A percentile compares a stretch with the other conserved stretches of the same genome.
Evolutionary conservation across 2,888 invertebrate genomes (phyloP).

Genomic region (Drosophila gaucha): DNA sequence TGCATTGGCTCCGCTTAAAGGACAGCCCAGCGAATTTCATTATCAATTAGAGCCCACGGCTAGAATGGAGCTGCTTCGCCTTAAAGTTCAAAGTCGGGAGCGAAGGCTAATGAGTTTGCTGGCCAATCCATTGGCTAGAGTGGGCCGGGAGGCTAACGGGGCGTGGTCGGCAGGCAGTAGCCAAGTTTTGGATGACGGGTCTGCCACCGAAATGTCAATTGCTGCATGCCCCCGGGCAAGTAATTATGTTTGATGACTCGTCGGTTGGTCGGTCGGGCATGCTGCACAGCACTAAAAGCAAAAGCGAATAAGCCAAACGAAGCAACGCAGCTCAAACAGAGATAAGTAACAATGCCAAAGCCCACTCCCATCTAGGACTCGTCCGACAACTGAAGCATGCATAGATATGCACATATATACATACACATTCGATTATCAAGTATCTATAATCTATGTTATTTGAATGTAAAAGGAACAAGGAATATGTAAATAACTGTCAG

Average conservation of each 20-base stretch:
- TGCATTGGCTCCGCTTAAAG: constrained; percentile 26
- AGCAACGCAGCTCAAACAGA: constrained; percentile 2
- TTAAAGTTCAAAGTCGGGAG: constrained; percentile 43
- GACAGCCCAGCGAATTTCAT: constrained; percentile 56
- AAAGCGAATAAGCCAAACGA: constrained; percentile 38
- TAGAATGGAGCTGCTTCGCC: constrained; percentile 37
- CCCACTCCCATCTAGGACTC: not conserved
- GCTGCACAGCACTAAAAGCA: constrained; percentile 26
- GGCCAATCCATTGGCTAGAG: constrained; percentile 2
- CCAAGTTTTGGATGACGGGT: constrained; percentile 3
- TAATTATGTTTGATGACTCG: constrained; percentile 76
- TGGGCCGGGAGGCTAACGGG: not conserved
- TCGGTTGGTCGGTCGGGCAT: constrained; percentile 27
- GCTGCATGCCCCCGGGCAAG: constrained; percentile 74
- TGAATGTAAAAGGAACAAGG: too few relatives aligned
- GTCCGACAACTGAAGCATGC: not conserved
- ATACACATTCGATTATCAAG: not conserved
- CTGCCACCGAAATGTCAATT: constrained; percentile 66
- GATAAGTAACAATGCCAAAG: not conserved
- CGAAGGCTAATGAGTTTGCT: constrained; percentile 57
- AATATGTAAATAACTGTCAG: too few relatives aligned
- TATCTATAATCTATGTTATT: not conserved
- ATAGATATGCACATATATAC: not conserved
- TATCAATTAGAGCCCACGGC: constrained; percentile 58
- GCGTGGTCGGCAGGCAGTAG: not conserved